Percentiles rank a stretch among this genome's conserved stretches.
Evolutionary conservation across 2,797 vertebrate genomes (phyloP).

Genomic region (Sebastolobus altivelis): DNA sequence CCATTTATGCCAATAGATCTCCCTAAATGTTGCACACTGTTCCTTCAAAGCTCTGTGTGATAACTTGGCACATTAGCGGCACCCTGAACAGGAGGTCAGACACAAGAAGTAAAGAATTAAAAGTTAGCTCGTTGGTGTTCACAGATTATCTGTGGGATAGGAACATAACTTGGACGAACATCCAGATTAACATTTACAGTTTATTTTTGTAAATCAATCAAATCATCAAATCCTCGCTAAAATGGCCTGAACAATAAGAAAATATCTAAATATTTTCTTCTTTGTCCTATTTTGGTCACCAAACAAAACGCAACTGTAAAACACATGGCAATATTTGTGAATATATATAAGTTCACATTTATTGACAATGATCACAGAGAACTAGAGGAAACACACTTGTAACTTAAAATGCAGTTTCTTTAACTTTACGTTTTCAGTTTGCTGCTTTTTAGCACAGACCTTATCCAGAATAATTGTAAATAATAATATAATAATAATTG

Average conservation of each 20-base stretch:
- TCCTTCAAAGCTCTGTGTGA: neutral
- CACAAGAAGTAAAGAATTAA: neutral
- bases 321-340: neutral
- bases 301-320: neutral
- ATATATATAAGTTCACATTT: neutral
- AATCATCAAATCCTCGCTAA: too few species aligned
- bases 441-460: neutral
- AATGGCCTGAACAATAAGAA: neutral
- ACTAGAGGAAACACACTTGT: neutral
- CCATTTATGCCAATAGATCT: too few species aligned
- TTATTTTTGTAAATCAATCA: neutral
- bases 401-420: neutral
- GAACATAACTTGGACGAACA: neutral
- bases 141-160: neutral
- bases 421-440: neutral
- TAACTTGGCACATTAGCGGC: neutral
- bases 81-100: neutral
- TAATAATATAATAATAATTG: too few species aligned
- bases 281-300: neutral
- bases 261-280: neutral
- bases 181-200: neutral
- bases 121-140: neutral
- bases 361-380: neutral
- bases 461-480: neutral
- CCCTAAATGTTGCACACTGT: too few species aligned